Percentiles rank a stretch among this genome's conserved stretches.
Evolutionary conservation across 2,888 invertebrate genomes (phyloP).

Genomic region (Chrysomela aeneicollis): DNA sequence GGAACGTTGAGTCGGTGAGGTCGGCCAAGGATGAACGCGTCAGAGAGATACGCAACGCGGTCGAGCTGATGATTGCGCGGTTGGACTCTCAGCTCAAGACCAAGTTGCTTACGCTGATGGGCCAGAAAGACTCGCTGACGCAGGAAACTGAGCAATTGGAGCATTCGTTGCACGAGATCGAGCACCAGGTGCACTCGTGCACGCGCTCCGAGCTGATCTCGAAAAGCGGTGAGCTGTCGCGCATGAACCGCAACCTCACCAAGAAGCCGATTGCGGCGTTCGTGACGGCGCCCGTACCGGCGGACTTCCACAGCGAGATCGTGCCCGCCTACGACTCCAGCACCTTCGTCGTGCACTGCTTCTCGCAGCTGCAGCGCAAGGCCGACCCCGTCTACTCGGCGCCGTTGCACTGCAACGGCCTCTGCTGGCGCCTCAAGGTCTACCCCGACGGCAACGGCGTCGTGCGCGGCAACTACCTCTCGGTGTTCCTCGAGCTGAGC

Average conservation of each 20-base stretch:
- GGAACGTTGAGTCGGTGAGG: slow-evolving; percentile 89
- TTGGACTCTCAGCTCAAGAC: slow-evolving; percentile 89
- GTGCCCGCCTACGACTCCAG: slow-evolving; percentile 91
- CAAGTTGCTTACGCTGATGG: slow-evolving; percentile 87
- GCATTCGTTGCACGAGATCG: slow-evolving; percentile 83
- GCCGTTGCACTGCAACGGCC: slow-evolving; percentile 85
- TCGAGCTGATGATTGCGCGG: slow-evolving; percentile 91
- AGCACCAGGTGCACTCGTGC: slow-evolving; percentile 79
- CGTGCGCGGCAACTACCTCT: slow-evolving; percentile 90
- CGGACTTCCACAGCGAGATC: slow-evolving; percentile 93
- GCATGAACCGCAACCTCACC: slow-evolving; percentile 82
- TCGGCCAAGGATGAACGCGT: slow-evolving; percentile 93
- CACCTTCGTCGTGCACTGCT: slow-evolving; percentile 86
- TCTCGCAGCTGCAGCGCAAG: slow-evolving; percentile 84
- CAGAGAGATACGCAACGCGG: slow-evolving; percentile 90
- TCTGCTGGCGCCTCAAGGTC: slow-evolving; percentile 91
- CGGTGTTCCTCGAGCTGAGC: slow-evolving; percentile 90
- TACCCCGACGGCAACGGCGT: slow-evolving; percentile 94
- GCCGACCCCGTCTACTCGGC: slow-evolving; percentile 93
- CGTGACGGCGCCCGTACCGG: slow-evolving; percentile 87
- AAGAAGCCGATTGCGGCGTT: slow-evolving; percentile 91
- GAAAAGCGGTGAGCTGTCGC: slow-evolving; percentile 80
- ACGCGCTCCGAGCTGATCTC: slow-evolving; percentile 85
- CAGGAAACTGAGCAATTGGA: slow-evolving; percentile 92
- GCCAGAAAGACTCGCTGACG: slow-evolving; percentile 84